phyloP scores from a whole-genome alignment of 2,113 vertebrate species.

The Ploceus nigricollis region DNA sequence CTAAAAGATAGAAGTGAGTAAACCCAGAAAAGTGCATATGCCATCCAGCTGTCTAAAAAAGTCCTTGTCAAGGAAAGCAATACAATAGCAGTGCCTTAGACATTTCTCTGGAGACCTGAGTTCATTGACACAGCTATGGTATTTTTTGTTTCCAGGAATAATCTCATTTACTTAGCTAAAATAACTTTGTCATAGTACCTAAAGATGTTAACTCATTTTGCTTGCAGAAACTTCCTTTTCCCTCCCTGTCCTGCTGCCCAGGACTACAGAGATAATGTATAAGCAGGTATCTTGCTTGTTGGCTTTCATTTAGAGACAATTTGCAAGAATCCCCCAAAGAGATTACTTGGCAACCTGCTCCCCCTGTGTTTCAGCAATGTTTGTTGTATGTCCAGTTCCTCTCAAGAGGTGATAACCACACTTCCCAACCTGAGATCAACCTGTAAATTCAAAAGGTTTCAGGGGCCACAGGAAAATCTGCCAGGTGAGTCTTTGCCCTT shows the following conservation, averaged over 20 bases:
- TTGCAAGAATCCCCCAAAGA: background rate
- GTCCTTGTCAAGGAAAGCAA: background rate
- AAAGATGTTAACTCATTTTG: background rate
- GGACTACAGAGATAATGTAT: background rate
- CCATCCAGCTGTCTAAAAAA: background rate
- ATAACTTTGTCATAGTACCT: background rate
- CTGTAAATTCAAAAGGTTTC: background rate
- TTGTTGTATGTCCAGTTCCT: background rate
- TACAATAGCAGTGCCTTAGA: background rate
- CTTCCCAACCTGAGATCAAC: background rate
- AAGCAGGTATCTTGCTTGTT: background rate
- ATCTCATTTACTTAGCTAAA: background rate
- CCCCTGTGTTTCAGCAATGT: background rate
- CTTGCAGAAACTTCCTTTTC: background rate
- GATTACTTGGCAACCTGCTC: background rate
- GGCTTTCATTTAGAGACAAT: background rate
- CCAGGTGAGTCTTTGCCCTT: background rate
- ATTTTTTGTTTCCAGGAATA: background rate
- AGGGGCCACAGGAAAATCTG: background rate
- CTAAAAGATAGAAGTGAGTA: background rate
- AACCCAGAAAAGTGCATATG: background rate
- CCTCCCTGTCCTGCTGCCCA: background rate
- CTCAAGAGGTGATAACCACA: background rate
- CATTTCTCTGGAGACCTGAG: background rate
- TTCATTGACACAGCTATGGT: fast-evolving